Conservation (phyloP, 2,797 vertebrate species). For the Rhyacichthys aspro region DNA sequence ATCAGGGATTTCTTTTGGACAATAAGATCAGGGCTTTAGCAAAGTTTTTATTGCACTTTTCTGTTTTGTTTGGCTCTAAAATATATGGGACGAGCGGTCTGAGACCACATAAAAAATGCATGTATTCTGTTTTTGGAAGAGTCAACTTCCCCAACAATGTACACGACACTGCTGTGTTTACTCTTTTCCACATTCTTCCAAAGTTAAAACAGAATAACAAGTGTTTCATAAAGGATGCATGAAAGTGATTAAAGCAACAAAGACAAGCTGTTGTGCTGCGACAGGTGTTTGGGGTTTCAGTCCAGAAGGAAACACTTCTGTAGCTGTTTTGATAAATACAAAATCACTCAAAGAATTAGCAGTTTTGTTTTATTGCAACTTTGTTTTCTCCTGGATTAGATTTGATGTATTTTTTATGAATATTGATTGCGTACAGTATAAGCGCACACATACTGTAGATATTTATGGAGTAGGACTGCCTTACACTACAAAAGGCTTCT, state of each 20-base stretch:
- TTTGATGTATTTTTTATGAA: conserved; percentile 18
- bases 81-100: conserved; percentile 33
- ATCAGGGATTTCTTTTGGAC: conserved; percentile 28
- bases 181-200: neutral
- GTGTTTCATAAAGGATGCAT: neutral
- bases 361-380: neutral
- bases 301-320: conserved; percentile 18
- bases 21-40: conserved; percentile 14
- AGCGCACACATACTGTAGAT: neutral
- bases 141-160: conserved; percentile 21
- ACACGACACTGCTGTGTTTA: conserved; percentile 20
- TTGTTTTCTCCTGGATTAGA: conserved; percentile 3
- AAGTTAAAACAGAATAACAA: conserved; percentile 7
- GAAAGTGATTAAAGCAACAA: neutral
- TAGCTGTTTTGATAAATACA: conserved; percentile 16
- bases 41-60: conserved; percentile 29
- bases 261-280: neutral
- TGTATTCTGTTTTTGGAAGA: conserved; percentile 31
- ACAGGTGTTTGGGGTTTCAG: conserved; percentile 12
- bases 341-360: neutral
- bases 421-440: neutral
- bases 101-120: conserved; percentile 57
- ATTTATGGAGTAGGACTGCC: no score
- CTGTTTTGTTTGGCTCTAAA: conserved; percentile 36
- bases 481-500: neutral